Conservation (phyloP, 64 coral and sea anemone genomes). For the Porites australiensis region DNA sequence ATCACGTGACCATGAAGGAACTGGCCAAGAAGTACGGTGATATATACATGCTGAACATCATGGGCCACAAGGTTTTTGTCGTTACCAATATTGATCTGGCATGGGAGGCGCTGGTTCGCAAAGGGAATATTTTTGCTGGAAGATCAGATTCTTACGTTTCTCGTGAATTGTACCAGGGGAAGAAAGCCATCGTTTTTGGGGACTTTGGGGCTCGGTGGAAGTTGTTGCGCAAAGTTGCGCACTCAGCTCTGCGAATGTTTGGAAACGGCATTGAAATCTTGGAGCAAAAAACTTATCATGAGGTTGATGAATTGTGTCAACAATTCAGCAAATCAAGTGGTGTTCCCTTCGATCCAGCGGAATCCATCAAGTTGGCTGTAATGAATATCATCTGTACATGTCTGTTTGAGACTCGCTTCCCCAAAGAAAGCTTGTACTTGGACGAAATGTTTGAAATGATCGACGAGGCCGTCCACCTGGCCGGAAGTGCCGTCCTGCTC, state of each 20-base stretch:
- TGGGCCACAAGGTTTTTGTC: conserved; percentile 57
- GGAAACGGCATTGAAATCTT: conserved; percentile 32
- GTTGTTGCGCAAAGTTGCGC: conserved; percentile 61
- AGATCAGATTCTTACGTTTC: conserved; percentile 23
- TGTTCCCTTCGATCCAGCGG: not conserved
- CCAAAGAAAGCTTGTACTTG: conserved; percentile 35
- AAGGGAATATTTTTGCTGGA: conserved; percentile 52
- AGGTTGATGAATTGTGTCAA: not conserved
- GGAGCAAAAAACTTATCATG: conserved; percentile 38
- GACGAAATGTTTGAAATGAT: conserved; percentile 42
- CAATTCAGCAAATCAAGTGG: not conserved
- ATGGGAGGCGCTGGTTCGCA: conserved; percentile 57
- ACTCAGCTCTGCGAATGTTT: conserved; percentile 65
- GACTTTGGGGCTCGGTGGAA: conserved; percentile 74
- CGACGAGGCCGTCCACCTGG: conserved; percentile 28
- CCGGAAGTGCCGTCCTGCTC: conserved; percentile 4
- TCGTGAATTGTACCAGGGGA: not conserved
- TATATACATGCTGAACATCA: conserved; percentile 42
- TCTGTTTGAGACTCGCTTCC: conserved; percentile 58
- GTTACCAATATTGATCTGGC: conserved; percentile 66
- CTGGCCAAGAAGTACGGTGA: conserved; percentile 53
- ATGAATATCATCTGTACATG: conserved; percentile 62
- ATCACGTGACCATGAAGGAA: conserved; percentile 50
- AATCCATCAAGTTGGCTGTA: not conserved
- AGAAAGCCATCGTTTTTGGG: conserved; percentile 60